Evolutionary conservation across 2,797 vertebrate species (phyloP), one percentile per base, ranked within the genome.

Genomic region (Champsocephalus gunnari): DNA sequence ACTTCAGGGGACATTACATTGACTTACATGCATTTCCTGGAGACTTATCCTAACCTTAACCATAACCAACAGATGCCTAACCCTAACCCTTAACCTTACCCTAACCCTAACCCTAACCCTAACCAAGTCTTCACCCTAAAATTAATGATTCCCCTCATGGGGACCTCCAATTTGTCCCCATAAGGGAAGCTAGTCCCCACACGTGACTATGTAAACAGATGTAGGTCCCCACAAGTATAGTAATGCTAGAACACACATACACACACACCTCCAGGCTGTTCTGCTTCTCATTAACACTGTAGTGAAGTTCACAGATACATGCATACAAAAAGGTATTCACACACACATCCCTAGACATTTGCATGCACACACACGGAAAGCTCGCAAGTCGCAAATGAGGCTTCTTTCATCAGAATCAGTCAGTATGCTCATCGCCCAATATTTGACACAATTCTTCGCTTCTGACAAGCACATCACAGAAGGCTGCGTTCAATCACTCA

Each of bases 281-380:
- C 79, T 87, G 84, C 80, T 87, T 90, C 89, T 91, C 89, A 83
- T 91, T 88, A 91, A 81, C 84, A 74, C 84, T 8, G 65, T 61
- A 73, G 71, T 74, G 70, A 80, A 87, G 88, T 83, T 91, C 79
- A 79, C 72, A 81, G 54, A 82, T 62, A 64, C 55, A 53, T 65
- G 55, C 79, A 66, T 43, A 69, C 67, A 71, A 63, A 71, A 65
- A 83, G 17, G 24, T 61, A 72, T n/a, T 0, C 63, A 56, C 65
- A 55, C 61, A 43, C 55, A 59, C 21, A 48, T 6, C 64, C 65
- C 17, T 5, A 65, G 66, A 69, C 66, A 70, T 78, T 76, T 68
- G 70, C 69, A 67, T 43, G 12, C 60, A 47, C 55, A 21, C 71
- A 5, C 50, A 67, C 72, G 21, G 32, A 75, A 73, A 65, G 58